A percentile compares a stretch with the other conserved stretches of the same genome.
phyloP scores from a whole-genome alignment of 2,888 invertebrate genomes.

The Leptinotarsa peninsularis region DNA sequence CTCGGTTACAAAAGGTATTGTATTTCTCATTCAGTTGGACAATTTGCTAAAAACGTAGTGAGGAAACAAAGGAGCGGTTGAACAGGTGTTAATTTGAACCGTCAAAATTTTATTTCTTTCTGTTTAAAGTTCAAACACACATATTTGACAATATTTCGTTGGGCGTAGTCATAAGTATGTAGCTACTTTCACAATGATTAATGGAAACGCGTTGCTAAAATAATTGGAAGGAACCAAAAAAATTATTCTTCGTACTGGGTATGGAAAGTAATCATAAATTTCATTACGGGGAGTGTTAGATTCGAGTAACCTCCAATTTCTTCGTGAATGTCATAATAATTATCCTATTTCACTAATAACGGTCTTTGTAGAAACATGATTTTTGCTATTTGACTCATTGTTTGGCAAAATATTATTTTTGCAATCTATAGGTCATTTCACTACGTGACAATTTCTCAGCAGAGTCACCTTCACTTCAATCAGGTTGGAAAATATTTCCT shows the following conservation, averaged over 20 bases:
- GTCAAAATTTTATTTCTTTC: constrained; percentile 22
- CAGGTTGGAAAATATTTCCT: too few relatives aligned
- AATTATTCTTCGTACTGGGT: neutral
- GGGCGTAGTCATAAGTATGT: neutral
- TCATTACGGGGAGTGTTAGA: neutral
- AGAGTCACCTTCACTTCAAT: too few relatives aligned
- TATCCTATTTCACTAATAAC: too few relatives aligned
- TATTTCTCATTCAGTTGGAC: constrained; percentile 12
- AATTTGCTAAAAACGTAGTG: constrained; percentile 14
- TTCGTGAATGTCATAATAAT: too few relatives aligned
- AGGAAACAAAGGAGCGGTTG: constrained; percentile 22
- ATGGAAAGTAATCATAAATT: constrained; percentile 1
- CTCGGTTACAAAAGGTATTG: constrained; percentile 4
- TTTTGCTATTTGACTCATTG: too few relatives aligned
- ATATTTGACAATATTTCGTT: constrained; percentile 8
- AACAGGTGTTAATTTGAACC: constrained; percentile 15
- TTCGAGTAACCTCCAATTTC: neutral
- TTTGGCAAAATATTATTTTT: too few relatives aligned
- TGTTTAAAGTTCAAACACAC: neutral
- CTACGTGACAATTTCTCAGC: too few relatives aligned
- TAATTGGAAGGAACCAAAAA: constrained; percentile 5
- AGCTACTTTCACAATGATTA: constrained; percentile 20
- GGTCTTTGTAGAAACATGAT: too few relatives aligned
- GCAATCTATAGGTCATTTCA: too few relatives aligned
- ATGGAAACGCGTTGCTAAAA: neutral